Conservation (phyloP, 2,888 invertebrate species). For the Rhingia rostrata region DNA sequence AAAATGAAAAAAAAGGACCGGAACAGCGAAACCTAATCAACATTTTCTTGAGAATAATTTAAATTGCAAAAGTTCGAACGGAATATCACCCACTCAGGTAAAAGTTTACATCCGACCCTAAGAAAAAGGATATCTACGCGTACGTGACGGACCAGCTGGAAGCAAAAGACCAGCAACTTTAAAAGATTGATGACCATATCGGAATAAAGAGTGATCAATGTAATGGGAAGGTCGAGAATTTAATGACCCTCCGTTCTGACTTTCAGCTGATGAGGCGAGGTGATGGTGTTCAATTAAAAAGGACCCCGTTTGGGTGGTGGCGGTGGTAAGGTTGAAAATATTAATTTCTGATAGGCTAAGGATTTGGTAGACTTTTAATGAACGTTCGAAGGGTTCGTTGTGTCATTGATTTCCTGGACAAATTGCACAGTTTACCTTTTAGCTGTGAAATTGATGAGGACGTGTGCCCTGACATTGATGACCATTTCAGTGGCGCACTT, state of each 20-base stretch:
- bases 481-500: slow-evolving; percentile 53
- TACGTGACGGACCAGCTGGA: slow-evolving; percentile 20
- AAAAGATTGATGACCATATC: slow-evolving; percentile 57
- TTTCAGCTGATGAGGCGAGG: slow-evolving; percentile 16
- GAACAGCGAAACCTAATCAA: slow-evolving; percentile 63
- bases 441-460: not conserved
- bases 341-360: slow-evolving; percentile 65
- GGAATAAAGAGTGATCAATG: slow-evolving; percentile 56
- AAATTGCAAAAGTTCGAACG: slow-evolving; percentile 63
- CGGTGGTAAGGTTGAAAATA: slow-evolving; percentile 53
- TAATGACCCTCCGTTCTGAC: slow-evolving; percentile 19
- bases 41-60: slow-evolving; percentile 67
- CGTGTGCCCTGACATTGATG: slow-evolving; percentile 35
- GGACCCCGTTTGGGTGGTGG: not conserved
- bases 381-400: slow-evolving; percentile 2
- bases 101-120: slow-evolving; percentile 20
- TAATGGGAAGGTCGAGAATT: slow-evolving; percentile 9
- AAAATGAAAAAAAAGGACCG: not conserved
- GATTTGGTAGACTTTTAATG: slow-evolving; percentile 26
- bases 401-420: slow-evolving; percentile 2
- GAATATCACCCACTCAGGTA: slow-evolving; percentile 21
- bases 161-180: slow-evolving; percentile 24
- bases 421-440: slow-evolving; percentile 24
- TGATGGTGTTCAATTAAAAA: slow-evolving; percentile 59
- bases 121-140: not conserved